Base-by-base conservation (phyloP, 92 coral and sea anemone genomes). In the Chrysogorgia sp. region DNA sequence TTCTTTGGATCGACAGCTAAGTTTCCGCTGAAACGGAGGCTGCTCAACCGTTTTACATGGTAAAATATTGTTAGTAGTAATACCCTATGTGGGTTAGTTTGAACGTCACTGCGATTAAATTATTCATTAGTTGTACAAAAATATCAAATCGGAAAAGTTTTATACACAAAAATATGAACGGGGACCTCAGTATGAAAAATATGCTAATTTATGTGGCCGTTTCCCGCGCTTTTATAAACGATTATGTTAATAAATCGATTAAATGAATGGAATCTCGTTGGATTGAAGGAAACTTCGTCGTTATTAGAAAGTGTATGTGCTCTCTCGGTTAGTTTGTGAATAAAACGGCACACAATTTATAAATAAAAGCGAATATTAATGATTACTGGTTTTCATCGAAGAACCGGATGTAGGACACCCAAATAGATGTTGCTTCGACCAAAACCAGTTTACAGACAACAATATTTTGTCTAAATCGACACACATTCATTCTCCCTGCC, bases 201-300 rank as follows among this genome's bases (percentile, higher is more conserved):
- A 93, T 89, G 97, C 92, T 85, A 96, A 96, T 89, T 70, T 86
- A 96, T 76, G 88, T 56, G 65, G 40, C 28, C 45, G 52, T 93
- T 96, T 92, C 99, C 92, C 98, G 98, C 99, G 96, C 93, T 85
- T 89, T 86, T 66, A 25, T 21, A 52, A 57, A 72, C 55, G 34
- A 72, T 29, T 72, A 72, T 72, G 79, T 65, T 34, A 53, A 72
- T 72, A 58, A 69, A 13, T 34, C 32, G 37, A 56, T 56, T 72
- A 30, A 72, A 22, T 53, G 64, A 69, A 45, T 69, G 76, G 47
- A 48, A 34, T 22, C 20, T 21, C 21, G 53, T 48, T 25, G 4
- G 3, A 47, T 7, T n/a, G 53, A 47, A 47, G n/a, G 53, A 47
- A 47, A 6, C n/a, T 47, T 47, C 15, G 15, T 47, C 7, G n/a